These are phyloP conservation scores for Menura novaehollandiae DNA, from an alignment of 2,113 vertebrate species.

Conservation along the genomic window DNA sequence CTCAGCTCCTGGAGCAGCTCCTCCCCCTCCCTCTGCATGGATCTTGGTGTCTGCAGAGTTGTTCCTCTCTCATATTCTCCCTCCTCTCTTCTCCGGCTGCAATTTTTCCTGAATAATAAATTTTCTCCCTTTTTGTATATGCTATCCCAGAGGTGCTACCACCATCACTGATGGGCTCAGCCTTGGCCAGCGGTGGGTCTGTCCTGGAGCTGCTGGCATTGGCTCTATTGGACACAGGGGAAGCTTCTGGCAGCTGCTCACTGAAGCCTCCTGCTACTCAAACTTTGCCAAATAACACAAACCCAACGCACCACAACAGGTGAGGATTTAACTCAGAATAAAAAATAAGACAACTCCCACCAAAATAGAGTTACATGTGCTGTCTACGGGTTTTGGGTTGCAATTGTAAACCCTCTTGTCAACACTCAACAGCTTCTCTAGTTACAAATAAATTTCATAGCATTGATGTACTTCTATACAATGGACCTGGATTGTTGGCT, in stretches of 20 bases:
- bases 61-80: background rate
- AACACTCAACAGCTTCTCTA: background rate
- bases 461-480: background rate
- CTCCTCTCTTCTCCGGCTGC: background rate
- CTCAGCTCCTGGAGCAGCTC: background rate
- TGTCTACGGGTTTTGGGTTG: background rate
- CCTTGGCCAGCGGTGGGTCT: background rate
- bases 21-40: background rate
- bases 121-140: background rate
- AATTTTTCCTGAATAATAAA: background rate
- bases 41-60: background rate
- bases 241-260: background rate
- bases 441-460: background rate
- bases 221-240: accelerated
- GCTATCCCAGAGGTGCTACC: background rate
- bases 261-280: background rate
- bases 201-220: background rate
- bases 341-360: background rate
- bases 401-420: background rate
- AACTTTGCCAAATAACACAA: background rate
- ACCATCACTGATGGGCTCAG: background rate
- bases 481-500: background rate
- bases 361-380: background rate
- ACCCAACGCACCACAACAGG: background rate
- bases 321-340: background rate